phyloP scores from a whole-genome alignment of 2,797 vertebrate genomes.

The Myotis vivesi region DNA sequence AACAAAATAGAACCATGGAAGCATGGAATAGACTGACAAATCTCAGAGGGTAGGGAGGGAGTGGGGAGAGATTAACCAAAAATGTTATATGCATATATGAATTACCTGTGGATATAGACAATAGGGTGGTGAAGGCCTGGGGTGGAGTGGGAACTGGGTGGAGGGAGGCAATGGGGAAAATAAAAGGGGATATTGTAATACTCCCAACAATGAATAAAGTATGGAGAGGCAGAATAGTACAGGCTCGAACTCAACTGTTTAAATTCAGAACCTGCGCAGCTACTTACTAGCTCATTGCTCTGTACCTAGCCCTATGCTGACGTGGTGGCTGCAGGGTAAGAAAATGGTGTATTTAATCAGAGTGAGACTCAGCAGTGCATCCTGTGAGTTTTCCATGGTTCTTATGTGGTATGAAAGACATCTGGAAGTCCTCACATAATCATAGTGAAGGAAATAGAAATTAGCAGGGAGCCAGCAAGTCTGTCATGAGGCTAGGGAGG shows the following conservation, averaged over 20 bases:
- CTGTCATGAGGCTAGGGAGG: background rate
- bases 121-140: too few relatives aligned
- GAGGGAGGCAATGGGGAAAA: too few relatives aligned
- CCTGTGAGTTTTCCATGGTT: background rate
- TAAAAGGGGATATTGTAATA: too few relatives aligned
- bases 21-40: too few relatives aligned
- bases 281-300: background rate
- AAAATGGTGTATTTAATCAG: background rate
- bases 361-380: background rate
- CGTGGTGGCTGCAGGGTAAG: background rate
- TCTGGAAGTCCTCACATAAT: background rate
- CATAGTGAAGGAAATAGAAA: constrained; percentile 12
- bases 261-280: background rate
- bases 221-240: background rate
- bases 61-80: too few relatives aligned
- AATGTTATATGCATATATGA: too few relatives aligned
- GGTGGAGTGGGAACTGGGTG: too few relatives aligned
- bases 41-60: too few relatives aligned
- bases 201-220: background rate
- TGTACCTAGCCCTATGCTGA: background rate
- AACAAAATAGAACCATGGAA: too few relatives aligned
- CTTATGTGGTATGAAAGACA: background rate
- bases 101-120: too few relatives aligned
- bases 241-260: background rate
- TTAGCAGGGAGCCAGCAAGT: background rate